Evolutionary conservation across 2,113 vertebrate species (phyloP).

Genomic region (Alaudala cheleensis): DNA sequence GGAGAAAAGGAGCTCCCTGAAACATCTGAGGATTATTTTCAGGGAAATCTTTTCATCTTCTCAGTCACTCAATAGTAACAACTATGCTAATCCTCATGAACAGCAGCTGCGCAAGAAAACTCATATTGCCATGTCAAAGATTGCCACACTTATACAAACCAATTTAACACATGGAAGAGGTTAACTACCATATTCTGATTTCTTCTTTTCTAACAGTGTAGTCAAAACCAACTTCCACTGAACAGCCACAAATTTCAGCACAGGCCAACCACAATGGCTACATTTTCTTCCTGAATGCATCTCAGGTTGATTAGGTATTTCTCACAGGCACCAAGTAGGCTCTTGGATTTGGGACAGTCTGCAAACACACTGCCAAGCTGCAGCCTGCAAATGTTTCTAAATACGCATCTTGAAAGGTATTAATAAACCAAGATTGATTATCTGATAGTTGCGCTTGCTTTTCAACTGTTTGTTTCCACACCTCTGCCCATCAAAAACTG

Average conservation of each 20-base stretch:
- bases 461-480: background rate
- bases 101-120: background rate
- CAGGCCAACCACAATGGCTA: background rate
- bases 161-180: background rate
- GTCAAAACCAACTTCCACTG: background rate
- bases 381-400: background rate
- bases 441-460: fast-evolving
- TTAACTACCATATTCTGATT: background rate
- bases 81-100: background rate
- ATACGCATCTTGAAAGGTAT: background rate
- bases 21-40: background rate
- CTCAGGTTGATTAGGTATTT: background rate
- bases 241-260: background rate
- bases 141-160: background rate
- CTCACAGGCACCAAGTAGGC: background rate
- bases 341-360: background rate
- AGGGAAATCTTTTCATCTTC: background rate
- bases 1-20: background rate
- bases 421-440: background rate
- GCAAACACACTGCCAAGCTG: background rate
- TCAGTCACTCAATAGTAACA: background rate
- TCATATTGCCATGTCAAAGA: background rate
- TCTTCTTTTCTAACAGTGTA: background rate
- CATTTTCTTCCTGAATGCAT: background rate
- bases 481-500: background rate